phyloP scores from a whole-genome alignment of 2,113 vertebrate species.

The Larimichthys polyactis region DNA sequence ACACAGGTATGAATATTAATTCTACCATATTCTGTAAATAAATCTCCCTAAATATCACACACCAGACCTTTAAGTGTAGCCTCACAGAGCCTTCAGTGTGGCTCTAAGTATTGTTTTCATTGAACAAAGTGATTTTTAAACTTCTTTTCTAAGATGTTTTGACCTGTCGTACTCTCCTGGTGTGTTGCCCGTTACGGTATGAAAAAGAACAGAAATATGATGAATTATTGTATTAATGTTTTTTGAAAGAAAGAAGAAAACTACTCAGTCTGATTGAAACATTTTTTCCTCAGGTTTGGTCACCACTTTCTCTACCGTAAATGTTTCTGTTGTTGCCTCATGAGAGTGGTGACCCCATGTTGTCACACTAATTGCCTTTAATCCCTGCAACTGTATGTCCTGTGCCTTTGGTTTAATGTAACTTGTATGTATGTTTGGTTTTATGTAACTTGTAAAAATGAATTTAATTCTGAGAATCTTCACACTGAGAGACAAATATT shows the following conservation, averaged over 20 bases:
- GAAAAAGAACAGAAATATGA: not conserved
- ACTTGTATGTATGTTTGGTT: conserved; percentile 1
- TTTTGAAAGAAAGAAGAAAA: not conserved
- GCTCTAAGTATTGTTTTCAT: not conserved
- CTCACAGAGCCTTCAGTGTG: not conserved
- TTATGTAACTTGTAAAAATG: not conserved
- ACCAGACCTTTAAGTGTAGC: too few species aligned
- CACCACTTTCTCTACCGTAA: not conserved
- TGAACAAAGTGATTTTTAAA: not conserved
- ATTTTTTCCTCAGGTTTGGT: conserved; percentile 34
- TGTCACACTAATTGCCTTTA: conserved; percentile 27
- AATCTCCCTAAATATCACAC: too few species aligned
- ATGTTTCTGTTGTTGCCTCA: not conserved
- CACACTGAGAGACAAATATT: not conserved
- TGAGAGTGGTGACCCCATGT: conserved; percentile 12
- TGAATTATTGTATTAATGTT: not conserved
- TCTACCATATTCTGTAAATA: too few species aligned
- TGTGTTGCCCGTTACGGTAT: not conserved
- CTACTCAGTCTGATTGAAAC: not conserved
- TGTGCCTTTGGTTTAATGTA: conserved; percentile 11
- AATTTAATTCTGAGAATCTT: not conserved
- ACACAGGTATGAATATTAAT: too few species aligned
- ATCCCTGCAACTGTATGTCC: not conserved
- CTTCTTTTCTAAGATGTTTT: not conserved
- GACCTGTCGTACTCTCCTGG: not conserved